These are phyloP conservation scores for Poeciliopsis prolifica DNA, from an alignment of 2,113 vertebrate species.

Conservation along the genomic window DNA sequence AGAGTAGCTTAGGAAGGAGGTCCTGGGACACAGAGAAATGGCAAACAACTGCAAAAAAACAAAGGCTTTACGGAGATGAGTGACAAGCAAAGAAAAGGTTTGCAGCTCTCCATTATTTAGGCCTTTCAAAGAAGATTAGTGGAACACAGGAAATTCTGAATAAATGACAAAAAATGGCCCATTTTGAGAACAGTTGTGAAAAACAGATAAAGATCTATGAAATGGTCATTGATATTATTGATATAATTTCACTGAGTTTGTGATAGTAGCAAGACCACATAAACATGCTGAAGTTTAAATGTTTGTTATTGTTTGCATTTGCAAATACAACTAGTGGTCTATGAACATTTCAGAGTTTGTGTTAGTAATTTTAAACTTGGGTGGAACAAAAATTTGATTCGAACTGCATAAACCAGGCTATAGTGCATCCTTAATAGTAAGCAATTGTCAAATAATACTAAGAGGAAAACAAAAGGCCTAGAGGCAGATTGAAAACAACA, in stretches of 20 bases:
- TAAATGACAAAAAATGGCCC: too few relatives aligned
- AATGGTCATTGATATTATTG: neutral
- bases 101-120: neutral
- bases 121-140: neutral
- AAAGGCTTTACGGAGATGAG: neutral
- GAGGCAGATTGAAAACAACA: slow-evolving; percentile 65
- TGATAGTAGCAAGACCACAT: too few relatives aligned
- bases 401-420: neutral
- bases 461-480: slow-evolving; percentile 47
- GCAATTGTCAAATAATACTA: slow-evolving; percentile 61
- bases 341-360: too few relatives aligned
- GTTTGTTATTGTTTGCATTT: neutral
- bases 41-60: neutral
- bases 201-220: neutral
- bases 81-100: neutral
- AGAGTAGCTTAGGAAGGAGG: neutral
- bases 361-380: too few relatives aligned
- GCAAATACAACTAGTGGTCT: too few relatives aligned
- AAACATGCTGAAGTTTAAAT: neutral
- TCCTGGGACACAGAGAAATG: neutral
- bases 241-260: neutral
- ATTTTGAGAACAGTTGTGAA: neutral
- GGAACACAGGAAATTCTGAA: neutral
- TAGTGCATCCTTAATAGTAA: slow-evolving; percentile 6
- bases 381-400: neutral